Percentiles rank a stretch among this genome's conserved stretches.
These are phyloP conservation scores for Drosophila mulleri DNA, from an alignment of 2,888 invertebrate genomes.

Conservation along the genomic window DNA sequence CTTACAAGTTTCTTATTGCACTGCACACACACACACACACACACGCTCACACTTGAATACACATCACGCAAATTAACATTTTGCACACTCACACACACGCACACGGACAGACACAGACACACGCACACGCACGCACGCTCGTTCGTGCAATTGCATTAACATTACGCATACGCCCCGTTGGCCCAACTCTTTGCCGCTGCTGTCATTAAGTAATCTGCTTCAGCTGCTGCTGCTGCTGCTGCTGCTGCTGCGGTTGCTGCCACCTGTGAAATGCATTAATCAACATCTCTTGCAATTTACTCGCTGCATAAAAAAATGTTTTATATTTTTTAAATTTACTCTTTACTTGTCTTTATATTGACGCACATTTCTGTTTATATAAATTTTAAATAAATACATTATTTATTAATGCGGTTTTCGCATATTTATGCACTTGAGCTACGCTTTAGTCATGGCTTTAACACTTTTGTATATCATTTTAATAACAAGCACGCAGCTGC, in stretches of 20 bases:
- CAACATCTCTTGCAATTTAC: slow-evolving; percentile 71
- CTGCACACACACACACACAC: slow-evolving; percentile 22
- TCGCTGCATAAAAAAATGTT: slow-evolving; percentile 12
- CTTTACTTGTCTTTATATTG: background rate
- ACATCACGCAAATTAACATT: slow-evolving; percentile 59
- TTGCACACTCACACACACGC: slow-evolving; percentile 20
- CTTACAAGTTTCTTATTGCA: slow-evolving; percentile 75
- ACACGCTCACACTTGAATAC: background rate
- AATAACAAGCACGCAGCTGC: slow-evolving; percentile 13
- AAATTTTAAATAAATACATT: slow-evolving; percentile 34
- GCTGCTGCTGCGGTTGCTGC: slow-evolving; percentile 24
- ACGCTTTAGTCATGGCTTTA: slow-evolving; percentile 29
- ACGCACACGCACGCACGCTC: slow-evolving; percentile 10
- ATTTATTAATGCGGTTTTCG: slow-evolving; percentile 31
- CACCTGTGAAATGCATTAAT: slow-evolving; percentile 72
- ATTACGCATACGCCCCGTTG: slow-evolving; percentile 62
- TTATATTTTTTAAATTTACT: slow-evolving; percentile 5
- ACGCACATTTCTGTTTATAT: background rate
- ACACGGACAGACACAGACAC: slow-evolving; percentile 4
- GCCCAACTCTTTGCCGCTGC: slow-evolving; percentile 11
- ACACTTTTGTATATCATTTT: slow-evolving; percentile 28
- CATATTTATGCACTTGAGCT: slow-evolving; percentile 30
- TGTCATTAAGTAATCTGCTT: slow-evolving; percentile 70
- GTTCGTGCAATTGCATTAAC: slow-evolving; percentile 66
- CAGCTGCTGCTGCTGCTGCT: slow-evolving; percentile 12